phyloP scores from a whole-genome alignment of 2,113 vertebrate genomes.

The Tamias sibiricus region DNA sequence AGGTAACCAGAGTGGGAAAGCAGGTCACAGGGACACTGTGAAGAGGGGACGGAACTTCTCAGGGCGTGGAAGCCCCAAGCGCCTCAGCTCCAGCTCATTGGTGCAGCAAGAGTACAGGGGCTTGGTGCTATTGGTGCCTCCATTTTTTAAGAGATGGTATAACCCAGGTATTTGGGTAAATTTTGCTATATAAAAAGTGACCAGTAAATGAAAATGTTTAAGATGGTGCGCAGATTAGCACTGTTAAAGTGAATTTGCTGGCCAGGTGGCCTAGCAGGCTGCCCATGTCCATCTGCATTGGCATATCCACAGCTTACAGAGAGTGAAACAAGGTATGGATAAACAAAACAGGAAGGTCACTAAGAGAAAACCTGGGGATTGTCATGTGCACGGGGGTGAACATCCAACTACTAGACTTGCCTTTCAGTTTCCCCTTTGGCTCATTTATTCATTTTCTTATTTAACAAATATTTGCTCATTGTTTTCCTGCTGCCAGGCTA shows the following conservation, averaged over 20 bases:
- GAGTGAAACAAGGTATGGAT: neutral
- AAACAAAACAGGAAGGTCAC: neutral
- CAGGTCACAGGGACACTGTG: neutral
- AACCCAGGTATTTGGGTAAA: neutral
- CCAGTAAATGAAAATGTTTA: constrained; percentile 23
- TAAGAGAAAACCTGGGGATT: neutral
- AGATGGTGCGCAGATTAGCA: neutral
- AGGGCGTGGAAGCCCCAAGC: neutral
- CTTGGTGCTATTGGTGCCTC: neutral
- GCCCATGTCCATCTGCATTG: neutral
- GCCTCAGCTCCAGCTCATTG: neutral
- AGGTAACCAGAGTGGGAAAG: neutral
- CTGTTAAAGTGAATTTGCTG: neutral
- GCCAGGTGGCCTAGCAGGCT: neutral
- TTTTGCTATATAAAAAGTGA: neutral
- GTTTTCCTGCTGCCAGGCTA: neutral
- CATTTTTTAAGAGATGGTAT: neutral
- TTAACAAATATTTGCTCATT: constrained; percentile 36
- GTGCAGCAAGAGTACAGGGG: neutral
- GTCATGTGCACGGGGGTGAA: neutral
- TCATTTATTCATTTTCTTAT: neutral
- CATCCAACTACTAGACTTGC: neutral
- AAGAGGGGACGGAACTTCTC: neutral
- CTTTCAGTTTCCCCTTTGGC: neutral
- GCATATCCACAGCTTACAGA: neutral